Percentiles rank a stretch among this genome's conserved stretches.
phyloP scores from a whole-genome alignment of 2,113 vertebrate species.

The Haplochromis vanheusdeni region DNA sequence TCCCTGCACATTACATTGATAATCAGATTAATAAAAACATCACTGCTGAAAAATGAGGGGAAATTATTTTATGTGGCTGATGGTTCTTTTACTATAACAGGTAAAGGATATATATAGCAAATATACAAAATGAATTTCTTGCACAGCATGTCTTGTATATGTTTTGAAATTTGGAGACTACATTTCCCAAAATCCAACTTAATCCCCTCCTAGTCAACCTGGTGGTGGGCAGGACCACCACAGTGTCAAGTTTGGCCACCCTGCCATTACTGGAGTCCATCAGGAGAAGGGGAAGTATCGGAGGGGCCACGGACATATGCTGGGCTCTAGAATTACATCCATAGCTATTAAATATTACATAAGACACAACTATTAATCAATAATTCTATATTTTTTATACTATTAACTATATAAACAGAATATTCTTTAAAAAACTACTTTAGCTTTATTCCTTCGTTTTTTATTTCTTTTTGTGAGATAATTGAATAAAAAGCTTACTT shows the following conservation, averaged over 20 bases:
- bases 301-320: fast-evolving
- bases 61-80: background rate
- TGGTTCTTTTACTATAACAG: background rate
- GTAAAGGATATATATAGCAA: background rate
- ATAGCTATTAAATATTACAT: background rate
- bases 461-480: background rate
- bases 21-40: background rate
- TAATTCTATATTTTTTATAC: background rate
- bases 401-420: fast-evolving
- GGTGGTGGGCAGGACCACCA: background rate
- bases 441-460: fast-evolving
- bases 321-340: background rate
- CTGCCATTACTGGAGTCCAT: background rate
- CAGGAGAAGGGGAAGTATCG: background rate
- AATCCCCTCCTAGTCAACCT: background rate
- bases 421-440: background rate
- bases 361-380: background rate
- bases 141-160: background rate
- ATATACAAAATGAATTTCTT: background rate
- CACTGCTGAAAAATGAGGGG: background rate
- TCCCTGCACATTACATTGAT: background rate
- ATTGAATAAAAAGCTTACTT: background rate
- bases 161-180: background rate
- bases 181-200: fast-evolving
- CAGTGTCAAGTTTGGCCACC: background rate